Conservation (phyloP, 2,888 invertebrate species). For the Meiosimyza decipiens region DNA sequence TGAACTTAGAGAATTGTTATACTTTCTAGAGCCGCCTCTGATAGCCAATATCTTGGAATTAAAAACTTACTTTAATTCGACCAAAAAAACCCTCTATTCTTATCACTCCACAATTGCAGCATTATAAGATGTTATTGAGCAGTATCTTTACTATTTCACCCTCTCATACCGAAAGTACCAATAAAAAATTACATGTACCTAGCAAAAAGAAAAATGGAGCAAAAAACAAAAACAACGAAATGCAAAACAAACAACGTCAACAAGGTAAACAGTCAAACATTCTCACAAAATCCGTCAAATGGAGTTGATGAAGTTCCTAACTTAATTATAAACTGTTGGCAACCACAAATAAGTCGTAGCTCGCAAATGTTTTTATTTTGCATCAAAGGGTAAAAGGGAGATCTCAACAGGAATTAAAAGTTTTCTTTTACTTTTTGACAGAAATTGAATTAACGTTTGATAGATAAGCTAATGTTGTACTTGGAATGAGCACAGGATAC, state of each 20-base stretch:
- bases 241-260: constrained; percentile 29
- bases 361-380: constrained; percentile 49
- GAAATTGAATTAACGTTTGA: constrained; percentile 59
- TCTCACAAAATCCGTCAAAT: constrained; percentile 35
- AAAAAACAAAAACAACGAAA: neutral
- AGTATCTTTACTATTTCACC: too few relatives aligned
- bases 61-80: too few relatives aligned
- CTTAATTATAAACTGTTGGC: constrained; percentile 61
- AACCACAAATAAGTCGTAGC: constrained; percentile 53
- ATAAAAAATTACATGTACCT: neutral
- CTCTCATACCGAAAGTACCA: too few relatives aligned
- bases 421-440: constrained; percentile 58
- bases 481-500: neutral
- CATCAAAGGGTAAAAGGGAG: neutral
- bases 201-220: neutral
- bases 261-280: constrained; percentile 31
- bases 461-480: constrained; percentile 17
- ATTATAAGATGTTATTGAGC: too few relatives aligned
- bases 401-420: constrained; percentile 17
- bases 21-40: too few relatives aligned
- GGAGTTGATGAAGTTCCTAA: constrained; percentile 50
- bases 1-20: too few relatives aligned
- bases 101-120: too few relatives aligned
- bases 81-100: too few relatives aligned
- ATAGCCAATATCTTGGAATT: too few relatives aligned